Percentiles rank a stretch among this genome's conserved stretches.
Evolutionary conservation across 2,888 invertebrate species (phyloP).

Genomic region (Limnephilus lunatus): DNA sequence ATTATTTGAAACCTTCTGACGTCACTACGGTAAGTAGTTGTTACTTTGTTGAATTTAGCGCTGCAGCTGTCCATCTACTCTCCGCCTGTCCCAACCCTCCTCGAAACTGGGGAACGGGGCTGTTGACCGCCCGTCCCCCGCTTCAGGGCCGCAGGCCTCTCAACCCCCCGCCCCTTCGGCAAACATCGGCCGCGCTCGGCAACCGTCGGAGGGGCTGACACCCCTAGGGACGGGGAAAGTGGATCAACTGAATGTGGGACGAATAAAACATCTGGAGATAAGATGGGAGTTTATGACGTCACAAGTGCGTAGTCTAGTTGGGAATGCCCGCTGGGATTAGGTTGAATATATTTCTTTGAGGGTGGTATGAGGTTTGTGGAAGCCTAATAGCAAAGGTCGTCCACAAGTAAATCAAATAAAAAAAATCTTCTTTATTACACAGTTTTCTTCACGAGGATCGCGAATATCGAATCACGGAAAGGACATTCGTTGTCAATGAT

Average conservation of each 20-base stretch:
- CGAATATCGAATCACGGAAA: neutral
- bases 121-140: slow-evolving; percentile 43
- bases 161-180: slow-evolving; percentile 15
- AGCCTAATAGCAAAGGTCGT: neutral
- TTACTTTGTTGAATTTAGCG: neutral
- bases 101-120: slow-evolving; percentile 44
- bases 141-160: neutral
- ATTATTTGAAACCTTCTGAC: neutral
- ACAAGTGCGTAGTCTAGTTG: neutral
- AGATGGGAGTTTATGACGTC: slow-evolving; percentile 7
- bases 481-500: neutral
- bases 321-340: neutral
- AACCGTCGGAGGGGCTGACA: slow-evolving; percentile 20
- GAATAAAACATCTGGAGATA: slow-evolving; percentile 33
- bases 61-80: slow-evolving; percentile 17
- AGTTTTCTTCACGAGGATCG: neutral
- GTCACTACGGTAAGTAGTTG: neutral
- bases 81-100: neutral
- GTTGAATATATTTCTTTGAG: neutral
- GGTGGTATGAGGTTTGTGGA: neutral
- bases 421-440: too few relatives aligned
- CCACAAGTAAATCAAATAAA: neutral
- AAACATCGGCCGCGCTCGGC: slow-evolving; percentile 42
- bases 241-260: slow-evolving; percentile 41
- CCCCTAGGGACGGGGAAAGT: slow-evolving; percentile 32